Conservation (phyloP, 2,113 vertebrate genomes). For the Forbesichthys papilliferus region DNA sequence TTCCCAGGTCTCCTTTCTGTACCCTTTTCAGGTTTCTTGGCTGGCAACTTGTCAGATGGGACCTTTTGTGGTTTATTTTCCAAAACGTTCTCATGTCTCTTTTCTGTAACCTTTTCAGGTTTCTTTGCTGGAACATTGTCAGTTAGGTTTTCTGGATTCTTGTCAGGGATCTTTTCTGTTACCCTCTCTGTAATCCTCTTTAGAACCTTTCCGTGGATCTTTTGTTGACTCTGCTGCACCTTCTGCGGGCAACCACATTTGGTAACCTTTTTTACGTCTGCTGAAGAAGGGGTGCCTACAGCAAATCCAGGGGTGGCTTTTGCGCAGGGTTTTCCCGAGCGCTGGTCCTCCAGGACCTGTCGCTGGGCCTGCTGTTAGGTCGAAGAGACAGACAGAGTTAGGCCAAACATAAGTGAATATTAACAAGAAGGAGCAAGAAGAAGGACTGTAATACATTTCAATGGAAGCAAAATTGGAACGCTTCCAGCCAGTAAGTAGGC, state of each 20-base stretch:
- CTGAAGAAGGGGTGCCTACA: conserved; percentile 11
- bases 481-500: no score
- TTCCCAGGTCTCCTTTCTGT: not conserved
- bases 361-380: conserved; percentile 27
- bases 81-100: no score
- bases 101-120: no score
- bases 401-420: no score
- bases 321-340: not conserved
- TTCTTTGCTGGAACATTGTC: no score
- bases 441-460: no score
- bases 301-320: conserved; percentile 24
- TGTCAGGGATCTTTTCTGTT: not conserved
- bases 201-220: no score
- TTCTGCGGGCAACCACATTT: not conserved
- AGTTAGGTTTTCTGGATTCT: not conserved
- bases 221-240: not conserved
- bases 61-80: no score
- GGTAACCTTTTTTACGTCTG: not conserved
- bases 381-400: not conserved
- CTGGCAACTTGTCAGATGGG: no score
- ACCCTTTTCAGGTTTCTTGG: not conserved
- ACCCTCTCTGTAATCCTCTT: not conserved
- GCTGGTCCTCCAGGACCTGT: conserved; percentile 33
- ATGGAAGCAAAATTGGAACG: no score
- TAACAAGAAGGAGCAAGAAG: no score